Conservation (phyloP, 2,797 vertebrate genomes). For the Fratercula arctica region DNA sequence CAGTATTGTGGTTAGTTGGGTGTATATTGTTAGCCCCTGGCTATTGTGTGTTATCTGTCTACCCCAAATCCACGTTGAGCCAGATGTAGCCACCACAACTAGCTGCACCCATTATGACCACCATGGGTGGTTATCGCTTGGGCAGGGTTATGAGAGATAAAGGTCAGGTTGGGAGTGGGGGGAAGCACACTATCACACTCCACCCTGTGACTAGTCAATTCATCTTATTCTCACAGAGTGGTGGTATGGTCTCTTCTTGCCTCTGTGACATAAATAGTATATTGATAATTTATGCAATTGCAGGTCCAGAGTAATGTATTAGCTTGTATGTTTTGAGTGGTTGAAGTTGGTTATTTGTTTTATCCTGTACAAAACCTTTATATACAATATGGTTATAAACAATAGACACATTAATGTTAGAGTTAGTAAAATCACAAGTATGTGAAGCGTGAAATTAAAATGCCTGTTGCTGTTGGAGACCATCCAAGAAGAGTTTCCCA, state of each 20-base stretch:
- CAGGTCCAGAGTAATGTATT: background rate
- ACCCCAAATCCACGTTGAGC: too few relatives aligned
- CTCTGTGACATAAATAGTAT: too few relatives aligned
- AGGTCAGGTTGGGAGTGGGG: background rate
- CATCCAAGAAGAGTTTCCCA: background rate
- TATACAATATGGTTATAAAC: background rate
- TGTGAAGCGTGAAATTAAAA: background rate
- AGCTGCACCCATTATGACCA: background rate
- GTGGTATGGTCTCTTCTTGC: too few relatives aligned
- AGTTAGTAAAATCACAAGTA: background rate
- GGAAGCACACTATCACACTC: background rate
- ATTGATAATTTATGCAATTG: background rate
- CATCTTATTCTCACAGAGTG: too few relatives aligned
- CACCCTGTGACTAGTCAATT: background rate
- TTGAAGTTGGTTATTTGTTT: background rate
- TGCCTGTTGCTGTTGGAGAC: background rate
- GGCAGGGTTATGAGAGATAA: background rate
- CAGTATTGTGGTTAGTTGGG: too few relatives aligned
- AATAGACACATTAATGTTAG: background rate
- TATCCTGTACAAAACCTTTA: background rate
- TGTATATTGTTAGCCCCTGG: too few relatives aligned
- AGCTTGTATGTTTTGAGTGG: background rate
- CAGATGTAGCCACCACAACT: background rate
- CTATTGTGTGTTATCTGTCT: too few relatives aligned
- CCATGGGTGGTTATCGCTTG: background rate